phyloP scores from a whole-genome alignment of 2,113 vertebrate species.

The Plecotus auritus region DNA sequence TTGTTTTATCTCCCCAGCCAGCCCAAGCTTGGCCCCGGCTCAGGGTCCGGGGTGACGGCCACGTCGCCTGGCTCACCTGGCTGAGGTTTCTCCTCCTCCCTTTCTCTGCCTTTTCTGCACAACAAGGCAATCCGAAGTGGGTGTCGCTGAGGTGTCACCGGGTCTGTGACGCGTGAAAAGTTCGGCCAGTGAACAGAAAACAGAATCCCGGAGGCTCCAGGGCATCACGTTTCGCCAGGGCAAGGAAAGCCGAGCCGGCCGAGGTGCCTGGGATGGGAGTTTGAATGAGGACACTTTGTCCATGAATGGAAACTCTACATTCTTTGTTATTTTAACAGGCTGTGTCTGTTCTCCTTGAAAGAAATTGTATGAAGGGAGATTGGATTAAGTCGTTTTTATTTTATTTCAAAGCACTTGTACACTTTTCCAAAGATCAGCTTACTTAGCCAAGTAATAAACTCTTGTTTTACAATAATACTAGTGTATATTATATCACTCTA shows the following conservation, averaged over 20 bases:
- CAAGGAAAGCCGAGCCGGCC: conserved; percentile 91
- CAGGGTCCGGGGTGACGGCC: conserved; percentile 86
- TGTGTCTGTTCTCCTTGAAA: conserved; percentile 93
- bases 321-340: conserved; percentile 99
- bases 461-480: conserved; percentile 87
- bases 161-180: conserved; percentile 87
- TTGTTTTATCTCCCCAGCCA: conserved; percentile 74
- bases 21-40: conserved; percentile 78
- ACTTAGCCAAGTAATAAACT: conserved; percentile 89
- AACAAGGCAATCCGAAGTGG: conserved; percentile 91
- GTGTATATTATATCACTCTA: conserved; percentile 81
- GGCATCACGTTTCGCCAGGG: conserved; percentile 89
- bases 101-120: conserved; percentile 87
- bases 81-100: conserved; percentile 90
- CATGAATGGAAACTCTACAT: conserved; percentile 94
- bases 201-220: conserved; percentile 86
- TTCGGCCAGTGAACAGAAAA: conserved; percentile 88
- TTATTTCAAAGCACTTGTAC: conserved; percentile 89
- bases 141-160: conserved; percentile 92
- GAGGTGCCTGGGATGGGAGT: conserved; percentile 89
- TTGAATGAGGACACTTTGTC: conserved; percentile 98
- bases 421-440: conserved; percentile 90
- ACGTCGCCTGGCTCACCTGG: conserved; percentile 87
- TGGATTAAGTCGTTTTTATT: conserved; percentile 94
- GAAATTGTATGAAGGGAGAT: conserved; percentile 86